Conservation (phyloP, 2,113 vertebrate genomes). For the Ameiurus melas region DNA sequence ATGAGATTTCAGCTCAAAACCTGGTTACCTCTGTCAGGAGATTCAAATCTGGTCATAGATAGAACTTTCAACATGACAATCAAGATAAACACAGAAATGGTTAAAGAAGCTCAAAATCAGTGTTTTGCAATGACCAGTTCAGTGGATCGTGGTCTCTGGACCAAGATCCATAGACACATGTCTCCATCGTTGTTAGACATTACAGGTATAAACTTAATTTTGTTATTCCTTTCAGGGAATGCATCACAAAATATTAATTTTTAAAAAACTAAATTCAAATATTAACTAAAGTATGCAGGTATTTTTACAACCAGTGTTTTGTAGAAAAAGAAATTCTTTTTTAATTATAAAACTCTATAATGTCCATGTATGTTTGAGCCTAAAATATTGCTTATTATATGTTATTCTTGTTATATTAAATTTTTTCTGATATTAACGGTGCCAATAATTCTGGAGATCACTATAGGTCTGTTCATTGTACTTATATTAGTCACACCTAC, state of each 20-base stretch:
- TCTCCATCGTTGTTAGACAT: not conserved
- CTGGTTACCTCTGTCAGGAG: not conserved
- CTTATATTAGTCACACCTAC: not conserved
- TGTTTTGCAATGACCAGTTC: not conserved
- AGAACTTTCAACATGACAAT: not conserved
- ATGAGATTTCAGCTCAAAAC: not conserved
- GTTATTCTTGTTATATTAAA: no score
- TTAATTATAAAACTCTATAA: no score
- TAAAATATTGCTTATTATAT: not conserved
- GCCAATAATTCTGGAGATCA: not conserved
- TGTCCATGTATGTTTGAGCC: not conserved
- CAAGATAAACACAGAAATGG: not conserved
- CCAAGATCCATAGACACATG: not conserved
- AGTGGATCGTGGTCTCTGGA: not conserved
- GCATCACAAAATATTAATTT: not conserved
- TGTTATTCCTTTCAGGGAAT: no score
- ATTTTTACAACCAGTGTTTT: not conserved
- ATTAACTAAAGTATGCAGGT: not conserved
- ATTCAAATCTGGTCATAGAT: not conserved
- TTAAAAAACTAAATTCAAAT: no score
- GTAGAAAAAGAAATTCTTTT: not conserved
- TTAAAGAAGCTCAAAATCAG: not conserved
- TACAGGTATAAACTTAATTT: not conserved
- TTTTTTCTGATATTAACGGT: not conserved
- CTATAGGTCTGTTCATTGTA: not conserved